Evolutionary conservation across 2,888 invertebrate species (phyloP).

Genomic region (Allacma fusca): DNA sequence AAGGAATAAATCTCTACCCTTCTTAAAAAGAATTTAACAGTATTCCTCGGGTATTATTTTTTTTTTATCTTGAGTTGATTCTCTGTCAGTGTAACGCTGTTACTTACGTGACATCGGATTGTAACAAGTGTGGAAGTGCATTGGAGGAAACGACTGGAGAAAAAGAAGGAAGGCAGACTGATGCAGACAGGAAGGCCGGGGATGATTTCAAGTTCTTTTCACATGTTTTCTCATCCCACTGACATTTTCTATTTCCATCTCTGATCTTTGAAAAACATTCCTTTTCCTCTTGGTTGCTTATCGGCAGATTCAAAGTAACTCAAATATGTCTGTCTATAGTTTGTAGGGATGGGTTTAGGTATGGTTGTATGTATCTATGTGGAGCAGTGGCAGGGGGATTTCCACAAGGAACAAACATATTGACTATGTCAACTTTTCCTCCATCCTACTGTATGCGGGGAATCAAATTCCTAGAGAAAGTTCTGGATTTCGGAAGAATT

Average conservation of each 20-base stretch:
- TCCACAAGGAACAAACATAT: slow-evolving; percentile 7
- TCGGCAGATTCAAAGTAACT: slow-evolving; percentile 24
- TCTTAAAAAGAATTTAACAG: slow-evolving; percentile 15
- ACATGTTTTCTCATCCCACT: slow-evolving; percentile 13
- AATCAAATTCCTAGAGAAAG: slow-evolving; percentile 16
- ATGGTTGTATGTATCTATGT: neutral
- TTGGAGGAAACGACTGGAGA: neutral
- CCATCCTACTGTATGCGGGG: neutral
- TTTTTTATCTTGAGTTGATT: neutral
- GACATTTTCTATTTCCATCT: slow-evolving; percentile 24
- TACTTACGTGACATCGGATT: too few species aligned
- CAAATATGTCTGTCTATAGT: neutral
- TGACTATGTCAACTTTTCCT: slow-evolving; percentile 16
- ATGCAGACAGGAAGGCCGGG: slow-evolving; percentile 1
- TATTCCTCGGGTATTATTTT: slow-evolving; percentile 1
- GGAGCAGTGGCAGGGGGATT: neutral
- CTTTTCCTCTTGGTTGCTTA: slow-evolving; percentile 17
- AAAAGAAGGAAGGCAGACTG: neutral
- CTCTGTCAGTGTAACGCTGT: neutral
- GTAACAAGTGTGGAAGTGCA: neutral
- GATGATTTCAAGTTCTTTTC: slow-evolving; percentile 17
- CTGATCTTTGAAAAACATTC: slow-evolving; percentile 20
- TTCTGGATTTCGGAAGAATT: neutral
- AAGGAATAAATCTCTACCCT: neutral
- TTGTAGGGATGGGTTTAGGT: neutral